Evolutionary conservation across 2,888 invertebrate species (phyloP), one percentile per base, ranked within the genome.

Genomic region (Drosophila affinis): DNA sequence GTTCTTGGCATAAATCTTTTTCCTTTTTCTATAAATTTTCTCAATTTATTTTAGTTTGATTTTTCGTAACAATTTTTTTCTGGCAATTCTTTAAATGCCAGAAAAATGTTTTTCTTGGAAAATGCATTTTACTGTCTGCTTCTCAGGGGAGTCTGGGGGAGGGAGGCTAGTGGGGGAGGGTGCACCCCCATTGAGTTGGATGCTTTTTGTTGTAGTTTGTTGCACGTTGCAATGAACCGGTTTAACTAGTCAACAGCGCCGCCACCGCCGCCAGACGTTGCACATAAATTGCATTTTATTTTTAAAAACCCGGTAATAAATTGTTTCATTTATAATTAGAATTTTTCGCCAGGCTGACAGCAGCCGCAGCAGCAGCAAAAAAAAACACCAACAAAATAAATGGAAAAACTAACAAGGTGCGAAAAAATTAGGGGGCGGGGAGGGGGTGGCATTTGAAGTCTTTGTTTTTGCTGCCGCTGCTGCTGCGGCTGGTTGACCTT

Each of bases 301-400:
- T 87, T 78, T 78, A 80, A 86, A 72, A 84, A 86, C 88, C 83
- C 89, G 84, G 84, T 75, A 84, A 84, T 88, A 84, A 88, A 88
- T 86, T 88, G 79, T 81, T 84, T 84, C 67, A 75, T 88, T 84
- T 87, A 88, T 88, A 87, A 88, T 88, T 84, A 83, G 84, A 83
- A 83, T 87, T 87, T 87, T 79, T 62, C 64, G 62, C 73, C 59
- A 71, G 49, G 27, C 74, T 83, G 89, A 80, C 87, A 88, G 71
- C 75, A 57, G 55, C 52, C 62, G 59, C 58, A 59, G 29, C 52
- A 69, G 46, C 34, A 62, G 60, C 69, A 60, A 24, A 12, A 48
- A 63, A 61, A 57, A 49, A 34, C 5, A 12, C 14, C 14, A 39
- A 39, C 14, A 39, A 39, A 39, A 39, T 39, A 6, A 44, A 14